Percentiles rank a stretch among this genome's conserved stretches.
These are phyloP conservation scores for Onchidella celtica DNA, from an alignment of 2,888 invertebrate genomes.

Conservation along the genomic window DNA sequence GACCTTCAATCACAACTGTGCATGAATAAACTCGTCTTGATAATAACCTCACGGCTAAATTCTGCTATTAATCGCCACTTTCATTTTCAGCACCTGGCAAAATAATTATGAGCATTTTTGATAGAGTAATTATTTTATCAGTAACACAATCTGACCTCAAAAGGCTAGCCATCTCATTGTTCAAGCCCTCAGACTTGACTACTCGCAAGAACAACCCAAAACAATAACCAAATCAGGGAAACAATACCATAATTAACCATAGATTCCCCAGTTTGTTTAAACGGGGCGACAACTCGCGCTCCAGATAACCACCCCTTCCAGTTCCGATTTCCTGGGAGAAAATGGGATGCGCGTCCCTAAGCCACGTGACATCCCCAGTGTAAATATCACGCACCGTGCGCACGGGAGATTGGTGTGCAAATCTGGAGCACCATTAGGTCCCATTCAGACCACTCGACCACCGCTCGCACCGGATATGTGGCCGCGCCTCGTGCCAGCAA, in stretches of 20 bases:
- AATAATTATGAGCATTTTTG: too few species aligned
- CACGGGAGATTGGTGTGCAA: conserved; percentile 24
- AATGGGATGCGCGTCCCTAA: not conserved
- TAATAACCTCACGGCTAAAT: too few species aligned
- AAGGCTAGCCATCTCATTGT: too few species aligned
- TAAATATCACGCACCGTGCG: conserved; percentile 31
- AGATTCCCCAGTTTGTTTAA: not conserved
- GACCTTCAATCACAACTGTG: too few species aligned
- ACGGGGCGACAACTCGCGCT: too few species aligned
- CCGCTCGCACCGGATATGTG: not conserved
- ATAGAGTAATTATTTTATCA: too few species aligned
- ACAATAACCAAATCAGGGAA: not conserved
- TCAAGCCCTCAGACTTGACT: too few species aligned
- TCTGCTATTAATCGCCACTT: too few species aligned
- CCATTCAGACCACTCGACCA: not conserved
- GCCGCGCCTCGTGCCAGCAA: not conserved
- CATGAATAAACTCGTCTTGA: too few species aligned
- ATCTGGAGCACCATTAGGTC: conserved; percentile 1
- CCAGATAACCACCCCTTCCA: not conserved
- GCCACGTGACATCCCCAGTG: conserved; percentile 40
- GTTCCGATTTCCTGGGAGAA: not conserved
- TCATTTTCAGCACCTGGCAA: too few species aligned
- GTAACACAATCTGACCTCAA: too few species aligned
- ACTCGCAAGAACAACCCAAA: too few species aligned
- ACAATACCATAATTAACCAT: not conserved